These are phyloP conservation scores for Bombus ignitus DNA, from an alignment of 1,140 invertebrate species.

Conservation along the genomic window DNA sequence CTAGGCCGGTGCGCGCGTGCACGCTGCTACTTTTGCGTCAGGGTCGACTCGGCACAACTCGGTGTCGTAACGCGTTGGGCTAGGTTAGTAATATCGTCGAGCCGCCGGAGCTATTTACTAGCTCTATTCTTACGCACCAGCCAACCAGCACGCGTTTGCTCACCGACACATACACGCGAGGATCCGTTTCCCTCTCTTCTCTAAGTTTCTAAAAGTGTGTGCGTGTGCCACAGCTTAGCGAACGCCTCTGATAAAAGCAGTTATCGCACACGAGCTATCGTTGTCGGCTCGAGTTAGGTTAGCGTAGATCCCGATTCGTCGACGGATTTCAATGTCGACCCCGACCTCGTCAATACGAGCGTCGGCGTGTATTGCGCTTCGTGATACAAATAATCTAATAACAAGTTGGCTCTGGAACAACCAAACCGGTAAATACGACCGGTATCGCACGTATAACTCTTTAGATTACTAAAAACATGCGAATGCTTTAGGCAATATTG, in stretches of 20 bases:
- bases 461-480: no score
- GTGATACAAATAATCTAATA: no score
- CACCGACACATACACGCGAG: neutral
- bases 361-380: no score
- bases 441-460: no score
- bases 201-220: neutral
- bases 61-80: slow-evolving; percentile 69
- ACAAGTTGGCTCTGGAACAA: no score
- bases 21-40: slow-evolving; percentile 71
- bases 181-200: neutral
- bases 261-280: neutral
- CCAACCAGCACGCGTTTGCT: slow-evolving; percentile 45
- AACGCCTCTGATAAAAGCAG: slow-evolving; percentile 17
- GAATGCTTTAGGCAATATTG: no score
- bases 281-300: neutral
- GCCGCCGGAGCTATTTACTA: slow-evolving; percentile 66
- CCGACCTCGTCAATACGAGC: neutral
- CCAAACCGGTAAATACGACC: no score
- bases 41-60: slow-evolving; percentile 73
- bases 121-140: slow-evolving; percentile 69
- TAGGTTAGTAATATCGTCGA: slow-evolving; percentile 75
- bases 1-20: neutral
- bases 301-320: slow-evolving; percentile 1
- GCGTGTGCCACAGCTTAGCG: neutral
- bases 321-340: neutral